Evolutionary conservation across 35 echinoderm and acorn worm genomes (phyloP).

Genomic region (Strongylocentrotus purpuratus): DNA sequence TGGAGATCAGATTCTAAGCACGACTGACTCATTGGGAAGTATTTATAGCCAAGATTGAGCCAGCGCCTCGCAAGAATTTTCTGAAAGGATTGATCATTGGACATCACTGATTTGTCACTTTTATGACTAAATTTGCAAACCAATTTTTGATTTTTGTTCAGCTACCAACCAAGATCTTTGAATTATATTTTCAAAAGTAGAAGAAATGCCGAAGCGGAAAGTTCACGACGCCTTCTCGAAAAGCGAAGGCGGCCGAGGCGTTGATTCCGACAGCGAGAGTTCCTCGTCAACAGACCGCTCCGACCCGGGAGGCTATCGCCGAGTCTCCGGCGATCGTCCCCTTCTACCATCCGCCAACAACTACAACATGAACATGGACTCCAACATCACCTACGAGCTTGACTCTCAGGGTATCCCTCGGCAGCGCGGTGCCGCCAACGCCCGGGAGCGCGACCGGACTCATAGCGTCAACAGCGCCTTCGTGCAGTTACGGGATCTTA

Average conservation of each 20-base stretch:
- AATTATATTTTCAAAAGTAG: background rate
- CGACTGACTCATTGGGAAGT: too few relatives aligned
- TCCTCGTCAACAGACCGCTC: slow-evolving; percentile 59
- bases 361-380: background rate
- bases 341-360: slow-evolving; percentile 6
- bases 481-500: slow-evolving; percentile 81
- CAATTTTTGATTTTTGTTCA: background rate
- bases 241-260: background rate
- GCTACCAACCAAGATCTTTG: background rate
- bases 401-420: background rate
- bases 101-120: background rate
- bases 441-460: slow-evolving; percentile 89
- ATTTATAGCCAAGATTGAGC: too few relatives aligned
- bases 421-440: slow-evolving; percentile 70
- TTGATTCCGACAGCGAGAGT: slow-evolving; percentile 65
- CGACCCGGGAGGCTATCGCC: slow-evolving; percentile 42
- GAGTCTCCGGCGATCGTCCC: background rate
- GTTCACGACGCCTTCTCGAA: slow-evolving; percentile 27
- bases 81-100: too few relatives aligned
- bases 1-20: too few relatives aligned
- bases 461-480: slow-evolving; percentile 99
- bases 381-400: background rate
- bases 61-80: too few relatives aligned
- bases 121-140: background rate
- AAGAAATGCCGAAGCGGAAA: slow-evolving; percentile 40